phyloP scores from a whole-genome alignment of 2,113 vertebrate species.

The Coregonus clupeaformis region DNA sequence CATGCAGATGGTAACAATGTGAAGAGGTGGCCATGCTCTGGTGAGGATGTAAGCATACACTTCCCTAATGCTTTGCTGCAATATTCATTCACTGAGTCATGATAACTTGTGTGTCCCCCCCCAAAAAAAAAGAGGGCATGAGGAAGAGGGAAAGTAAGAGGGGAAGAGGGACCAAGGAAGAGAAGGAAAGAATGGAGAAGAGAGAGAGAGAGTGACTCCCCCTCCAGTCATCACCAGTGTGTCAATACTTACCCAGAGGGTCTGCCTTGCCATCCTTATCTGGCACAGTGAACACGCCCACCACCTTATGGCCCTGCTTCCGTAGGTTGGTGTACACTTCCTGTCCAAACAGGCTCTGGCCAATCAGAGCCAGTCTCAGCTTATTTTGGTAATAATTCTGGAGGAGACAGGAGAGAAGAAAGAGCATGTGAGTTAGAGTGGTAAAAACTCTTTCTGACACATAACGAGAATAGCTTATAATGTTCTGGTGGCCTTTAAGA shows the following conservation, averaged over 20 bases:
- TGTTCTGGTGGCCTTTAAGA: too few relatives aligned
- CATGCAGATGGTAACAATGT: not conserved
- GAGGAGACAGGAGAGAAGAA: slow-evolving; percentile 4
- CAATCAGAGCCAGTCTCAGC: slow-evolving; percentile 92
- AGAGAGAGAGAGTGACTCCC: not conserved
- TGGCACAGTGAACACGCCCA: slow-evolving; percentile 96
- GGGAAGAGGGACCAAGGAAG: not conserved
- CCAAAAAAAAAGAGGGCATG: too few relatives aligned
- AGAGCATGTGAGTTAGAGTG: not conserved
- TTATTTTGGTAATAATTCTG: slow-evolving; percentile 87
- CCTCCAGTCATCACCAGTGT: too few relatives aligned
- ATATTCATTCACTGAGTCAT: too few relatives aligned
- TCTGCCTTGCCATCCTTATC: slow-evolving; percentile 96
- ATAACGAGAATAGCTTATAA: not conserved
- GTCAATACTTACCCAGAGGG: slow-evolving; percentile 85
- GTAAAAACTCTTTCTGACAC: not conserved
- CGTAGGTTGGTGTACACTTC: slow-evolving; percentile 90
- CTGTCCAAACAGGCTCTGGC: slow-evolving; percentile 96
- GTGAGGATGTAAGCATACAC: too few relatives aligned
- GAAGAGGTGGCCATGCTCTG: too few relatives aligned
- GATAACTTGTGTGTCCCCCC: too few relatives aligned
- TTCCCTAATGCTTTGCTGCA: too few relatives aligned
- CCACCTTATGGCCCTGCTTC: slow-evolving; percentile 90
- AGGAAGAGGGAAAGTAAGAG: not conserved
- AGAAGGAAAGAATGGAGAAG: not conserved